A percentile compares a stretch with the other conserved stretches of the same genome.
Evolutionary conservation across 30 jellyfish, hydroid and myxozoan genomes (phyloP).

Genomic region (Phacellophora camtschatica): DNA sequence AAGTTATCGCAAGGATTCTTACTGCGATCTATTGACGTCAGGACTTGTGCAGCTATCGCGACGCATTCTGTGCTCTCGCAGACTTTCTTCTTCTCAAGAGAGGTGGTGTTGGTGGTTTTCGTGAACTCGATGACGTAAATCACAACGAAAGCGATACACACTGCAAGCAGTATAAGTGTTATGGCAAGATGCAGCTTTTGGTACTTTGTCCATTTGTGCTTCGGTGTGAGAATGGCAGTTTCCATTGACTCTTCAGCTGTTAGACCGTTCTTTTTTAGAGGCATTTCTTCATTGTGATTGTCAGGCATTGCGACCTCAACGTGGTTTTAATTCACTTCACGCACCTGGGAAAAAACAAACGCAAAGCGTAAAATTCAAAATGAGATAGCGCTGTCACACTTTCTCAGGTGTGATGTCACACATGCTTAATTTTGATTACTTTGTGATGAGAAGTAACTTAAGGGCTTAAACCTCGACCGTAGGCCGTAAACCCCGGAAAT

Average conservation of each 20-base stretch:
- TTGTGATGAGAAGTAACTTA: no score
- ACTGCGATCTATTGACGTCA: slow-evolving; percentile 27
- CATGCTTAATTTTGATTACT: no score
- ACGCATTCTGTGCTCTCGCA: slow-evolving; percentile 68
- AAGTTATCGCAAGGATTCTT: slow-evolving; percentile 67
- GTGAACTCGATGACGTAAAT: slow-evolving; percentile 34
- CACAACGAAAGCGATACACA: slow-evolving; percentile 34
- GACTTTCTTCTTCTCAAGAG: not conserved
- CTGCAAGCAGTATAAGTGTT: slow-evolving; percentile 35
- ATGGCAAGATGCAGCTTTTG: slow-evolving; percentile 56
- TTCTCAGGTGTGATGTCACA: no score
- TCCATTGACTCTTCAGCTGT: slow-evolving; percentile 52
- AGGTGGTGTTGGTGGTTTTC: not conserved
- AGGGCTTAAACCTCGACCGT: no score
- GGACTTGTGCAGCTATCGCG: slow-evolving; percentile 49
- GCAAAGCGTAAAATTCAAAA: no score
- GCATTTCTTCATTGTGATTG: slow-evolving; percentile 39
- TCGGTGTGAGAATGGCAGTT: slow-evolving; percentile 41
- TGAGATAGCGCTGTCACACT: no score
- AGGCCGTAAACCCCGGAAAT: no score
- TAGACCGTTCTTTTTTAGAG: slow-evolving; percentile 34
- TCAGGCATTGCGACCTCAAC: slow-evolving; percentile 41
- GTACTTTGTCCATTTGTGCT: slow-evolving; percentile 50
- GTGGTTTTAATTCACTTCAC: not conserved
- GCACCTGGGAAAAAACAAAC: not conserved